Evolutionary conservation across 1,140 invertebrate genomes (phyloP).

Genomic region (Meloidogyne hapla): DNA sequence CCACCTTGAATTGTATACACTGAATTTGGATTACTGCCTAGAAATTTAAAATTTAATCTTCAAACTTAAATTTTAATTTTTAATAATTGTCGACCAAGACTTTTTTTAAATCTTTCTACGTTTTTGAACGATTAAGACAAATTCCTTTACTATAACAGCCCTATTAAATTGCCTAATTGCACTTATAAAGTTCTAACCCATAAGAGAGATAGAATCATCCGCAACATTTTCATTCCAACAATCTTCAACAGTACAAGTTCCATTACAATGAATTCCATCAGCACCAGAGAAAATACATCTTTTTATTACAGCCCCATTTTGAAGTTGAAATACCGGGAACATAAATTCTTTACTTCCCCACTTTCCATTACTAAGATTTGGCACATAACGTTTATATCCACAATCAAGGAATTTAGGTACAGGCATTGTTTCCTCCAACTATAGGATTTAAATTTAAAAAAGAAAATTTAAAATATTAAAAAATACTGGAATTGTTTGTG

Average conservation of each 20-base stretch:
- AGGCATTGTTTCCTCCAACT: background rate
- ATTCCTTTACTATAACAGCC: too few species aligned
- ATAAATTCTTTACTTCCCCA: slow-evolving; percentile 24
- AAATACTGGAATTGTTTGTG: too few species aligned
- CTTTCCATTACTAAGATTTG: background rate
- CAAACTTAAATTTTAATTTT: too few species aligned
- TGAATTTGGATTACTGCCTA: background rate
- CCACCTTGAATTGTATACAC: background rate
- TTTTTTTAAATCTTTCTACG: too few species aligned
- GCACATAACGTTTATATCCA: background rate
- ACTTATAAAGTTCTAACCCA: slow-evolving; percentile 2
- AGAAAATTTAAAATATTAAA: too few species aligned
- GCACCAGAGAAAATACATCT: slow-evolving; percentile 24
- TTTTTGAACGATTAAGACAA: too few species aligned
- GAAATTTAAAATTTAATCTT: too few species aligned
- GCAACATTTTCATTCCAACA: slow-evolving; percentile 28
- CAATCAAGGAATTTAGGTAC: background rate
- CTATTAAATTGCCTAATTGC: too few species aligned
- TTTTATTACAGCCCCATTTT: slow-evolving; percentile 18
- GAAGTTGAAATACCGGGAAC: slow-evolving; percentile 14
- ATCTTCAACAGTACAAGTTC: slow-evolving; percentile 27
- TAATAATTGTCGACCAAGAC: too few species aligned
- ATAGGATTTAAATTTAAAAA: too few species aligned
- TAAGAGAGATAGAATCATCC: slow-evolving; percentile 24
- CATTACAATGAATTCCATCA: slow-evolving; percentile 29